Evolutionary conservation across 1,140 invertebrate species (phyloP).

Genomic region (Lucilia sericata): DNA sequence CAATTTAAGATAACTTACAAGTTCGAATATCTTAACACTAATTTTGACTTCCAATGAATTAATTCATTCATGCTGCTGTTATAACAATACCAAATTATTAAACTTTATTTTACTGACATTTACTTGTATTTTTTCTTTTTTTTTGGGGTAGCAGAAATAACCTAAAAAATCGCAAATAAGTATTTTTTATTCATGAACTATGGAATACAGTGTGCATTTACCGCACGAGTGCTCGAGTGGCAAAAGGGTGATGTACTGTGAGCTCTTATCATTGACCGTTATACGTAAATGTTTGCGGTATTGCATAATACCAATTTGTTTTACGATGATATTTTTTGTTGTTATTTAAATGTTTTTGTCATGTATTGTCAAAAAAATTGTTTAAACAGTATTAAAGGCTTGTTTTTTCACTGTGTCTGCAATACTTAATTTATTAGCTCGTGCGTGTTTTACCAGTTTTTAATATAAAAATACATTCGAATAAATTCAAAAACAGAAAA

Average conservation of each 20-base stretch:
- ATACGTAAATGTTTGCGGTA: not conserved
- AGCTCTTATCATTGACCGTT: not conserved
- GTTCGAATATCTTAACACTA: too few species aligned
- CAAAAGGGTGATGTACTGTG: not conserved
- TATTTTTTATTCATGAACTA: not conserved
- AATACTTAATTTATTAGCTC: not conserved
- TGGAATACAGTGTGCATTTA: not conserved
- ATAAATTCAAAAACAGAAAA: not conserved
- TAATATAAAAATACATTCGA: not conserved
- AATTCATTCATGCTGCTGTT: too few species aligned
- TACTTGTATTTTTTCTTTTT: too few species aligned
- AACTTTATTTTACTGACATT: too few species aligned
- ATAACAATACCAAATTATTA: too few species aligned
- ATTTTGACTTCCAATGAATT: too few species aligned
- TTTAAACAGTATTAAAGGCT: not conserved
- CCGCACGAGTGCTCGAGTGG: not conserved
- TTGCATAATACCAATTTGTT: not conserved
- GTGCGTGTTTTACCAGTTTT: constrained; percentile 14
- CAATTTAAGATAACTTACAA: too few species aligned
- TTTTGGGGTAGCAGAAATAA: too few species aligned
- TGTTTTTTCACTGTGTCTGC: not conserved
- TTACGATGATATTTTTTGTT: not conserved
- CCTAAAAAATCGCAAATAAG: not conserved
- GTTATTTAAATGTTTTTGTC: not conserved
- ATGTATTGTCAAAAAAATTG: not conserved